Conservation (phyloP, 2,113 vertebrate genomes). For the Anguilla rostrata region DNA sequence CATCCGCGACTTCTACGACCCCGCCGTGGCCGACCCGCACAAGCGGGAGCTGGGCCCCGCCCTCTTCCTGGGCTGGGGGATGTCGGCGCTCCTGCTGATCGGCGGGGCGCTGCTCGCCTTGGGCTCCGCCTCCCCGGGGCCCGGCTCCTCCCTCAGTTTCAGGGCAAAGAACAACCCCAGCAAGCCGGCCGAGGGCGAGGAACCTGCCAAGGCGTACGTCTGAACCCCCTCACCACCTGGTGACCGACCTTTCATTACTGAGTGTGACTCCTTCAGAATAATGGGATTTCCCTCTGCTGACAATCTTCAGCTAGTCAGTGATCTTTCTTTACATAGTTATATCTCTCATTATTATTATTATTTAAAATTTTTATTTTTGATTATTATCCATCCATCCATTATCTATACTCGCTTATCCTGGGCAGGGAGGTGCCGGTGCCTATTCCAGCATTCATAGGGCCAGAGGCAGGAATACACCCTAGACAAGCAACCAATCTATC, state of each 20-base stretch:
- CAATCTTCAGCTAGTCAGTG: not conserved
- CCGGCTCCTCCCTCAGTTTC: conserved; percentile 70
- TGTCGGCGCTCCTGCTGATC: conserved; percentile 66
- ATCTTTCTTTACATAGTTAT: not conserved
- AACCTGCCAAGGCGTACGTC: conserved; percentile 76
- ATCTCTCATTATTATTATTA: conserved; percentile 56
- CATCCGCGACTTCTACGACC: conserved; percentile 79
- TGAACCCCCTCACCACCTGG: conserved; percentile 43
- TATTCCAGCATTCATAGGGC: too few species aligned
- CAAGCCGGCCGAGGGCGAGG: conserved; percentile 56
- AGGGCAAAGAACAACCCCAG: conserved; percentile 73
- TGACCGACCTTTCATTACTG: conserved; percentile 15
- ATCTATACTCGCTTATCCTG: too few species aligned
- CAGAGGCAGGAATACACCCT: too few species aligned
- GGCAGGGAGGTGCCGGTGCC: too few species aligned
- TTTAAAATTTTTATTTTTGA: not conserved
- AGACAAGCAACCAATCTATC: too few species aligned
- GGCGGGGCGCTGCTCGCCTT: conserved; percentile 72
- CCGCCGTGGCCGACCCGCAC: conserved; percentile 70
- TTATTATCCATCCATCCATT: too few species aligned
- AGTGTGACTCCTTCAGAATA: conserved; percentile 11
- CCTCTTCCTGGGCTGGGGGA: conserved; percentile 75
- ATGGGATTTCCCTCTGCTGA: not conserved
- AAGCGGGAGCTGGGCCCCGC: conserved; percentile 76
- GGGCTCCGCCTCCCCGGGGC: conserved; percentile 69